Conservation (phyloP, 2,888 invertebrate genomes). For the Apamea sordens region DNA sequence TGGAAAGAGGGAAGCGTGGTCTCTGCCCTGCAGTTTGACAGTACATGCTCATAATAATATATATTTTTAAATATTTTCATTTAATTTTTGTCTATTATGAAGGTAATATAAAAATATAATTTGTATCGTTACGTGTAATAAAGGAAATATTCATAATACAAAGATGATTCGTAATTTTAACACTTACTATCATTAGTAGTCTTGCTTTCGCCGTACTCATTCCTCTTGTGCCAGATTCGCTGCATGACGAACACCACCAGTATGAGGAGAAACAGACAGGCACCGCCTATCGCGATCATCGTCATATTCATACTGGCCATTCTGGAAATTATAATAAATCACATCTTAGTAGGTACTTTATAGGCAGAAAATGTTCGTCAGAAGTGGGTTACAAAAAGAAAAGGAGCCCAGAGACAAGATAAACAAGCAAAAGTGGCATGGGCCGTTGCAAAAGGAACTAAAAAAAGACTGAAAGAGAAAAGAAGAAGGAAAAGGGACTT, state of each 20-base stretch:
- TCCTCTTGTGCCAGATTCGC: constrained; percentile 76
- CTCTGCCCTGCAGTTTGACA: neutral
- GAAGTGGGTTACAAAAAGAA: neutral
- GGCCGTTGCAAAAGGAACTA: neutral
- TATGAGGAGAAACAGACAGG: constrained; percentile 75
- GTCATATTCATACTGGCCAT: constrained; percentile 80
- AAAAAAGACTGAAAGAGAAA: too few species aligned
- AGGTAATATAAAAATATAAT: too few species aligned
- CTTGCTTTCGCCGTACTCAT: constrained; percentile 67
- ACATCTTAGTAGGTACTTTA: neutral
- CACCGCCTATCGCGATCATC: constrained; percentile 76
- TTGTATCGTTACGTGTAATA: neutral
- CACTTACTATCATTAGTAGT: constrained; percentile 53
- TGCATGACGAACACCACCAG: constrained; percentile 76
- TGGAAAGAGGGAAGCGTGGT: neutral
- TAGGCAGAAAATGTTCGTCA: neutral
- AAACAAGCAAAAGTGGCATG: neutral
- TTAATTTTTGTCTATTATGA: neutral
- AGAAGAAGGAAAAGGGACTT: too few species aligned
- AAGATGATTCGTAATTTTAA: neutral
- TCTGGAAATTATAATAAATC: constrained; percentile 69
- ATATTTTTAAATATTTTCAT: neutral
- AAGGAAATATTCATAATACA: neutral
- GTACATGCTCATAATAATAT: neutral
- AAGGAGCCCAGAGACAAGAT: neutral